These are phyloP conservation scores for Aphelenchoides fujianensis DNA, from an alignment of 1,140 invertebrate species.

Conservation along the genomic window DNA sequence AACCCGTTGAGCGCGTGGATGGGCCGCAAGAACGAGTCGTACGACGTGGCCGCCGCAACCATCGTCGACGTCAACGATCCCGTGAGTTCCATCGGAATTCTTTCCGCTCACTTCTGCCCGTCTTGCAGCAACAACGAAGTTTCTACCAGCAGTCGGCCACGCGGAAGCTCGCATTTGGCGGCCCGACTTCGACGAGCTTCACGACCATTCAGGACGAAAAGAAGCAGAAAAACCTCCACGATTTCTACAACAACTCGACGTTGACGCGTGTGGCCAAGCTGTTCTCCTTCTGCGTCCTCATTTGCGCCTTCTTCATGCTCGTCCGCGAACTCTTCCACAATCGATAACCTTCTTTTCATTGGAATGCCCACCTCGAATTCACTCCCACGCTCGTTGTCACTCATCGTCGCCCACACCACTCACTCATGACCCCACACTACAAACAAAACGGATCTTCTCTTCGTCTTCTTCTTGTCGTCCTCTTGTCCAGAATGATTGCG, in stretches of 20 bases:
- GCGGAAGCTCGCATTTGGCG: slow-evolving; percentile 13
- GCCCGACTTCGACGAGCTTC: not conserved
- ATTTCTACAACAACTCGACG: slow-evolving; percentile 25
- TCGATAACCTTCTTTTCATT: too few species aligned
- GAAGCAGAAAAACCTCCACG: slow-evolving; percentile 19
- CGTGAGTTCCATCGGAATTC: not conserved
- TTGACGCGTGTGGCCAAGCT: slow-evolving; percentile 23
- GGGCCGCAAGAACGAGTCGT: slow-evolving; percentile 9
- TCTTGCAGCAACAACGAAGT: not conserved
- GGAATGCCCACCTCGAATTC: too few species aligned
- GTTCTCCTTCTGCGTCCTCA: slow-evolving; percentile 20
- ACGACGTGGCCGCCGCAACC: not conserved
- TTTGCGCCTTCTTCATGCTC: slow-evolving; percentile 19
- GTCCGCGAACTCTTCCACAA: slow-evolving; percentile 25
- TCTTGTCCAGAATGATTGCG: too few species aligned
- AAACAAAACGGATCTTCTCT: too few species aligned
- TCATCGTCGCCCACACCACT: too few species aligned
- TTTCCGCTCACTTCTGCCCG: not conserved
- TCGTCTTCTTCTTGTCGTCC: too few species aligned
- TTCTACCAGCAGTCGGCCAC: slow-evolving; percentile 24
- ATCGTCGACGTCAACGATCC: not conserved
- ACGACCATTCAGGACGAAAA: slow-evolving; percentile 26
- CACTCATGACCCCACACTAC: too few species aligned
- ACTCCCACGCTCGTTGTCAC: too few species aligned
- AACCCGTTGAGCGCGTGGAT: slow-evolving; percentile 2